Evolutionary conservation across 1,140 invertebrate genomes (phyloP).

Genomic region (Bombus confusus): DNA sequence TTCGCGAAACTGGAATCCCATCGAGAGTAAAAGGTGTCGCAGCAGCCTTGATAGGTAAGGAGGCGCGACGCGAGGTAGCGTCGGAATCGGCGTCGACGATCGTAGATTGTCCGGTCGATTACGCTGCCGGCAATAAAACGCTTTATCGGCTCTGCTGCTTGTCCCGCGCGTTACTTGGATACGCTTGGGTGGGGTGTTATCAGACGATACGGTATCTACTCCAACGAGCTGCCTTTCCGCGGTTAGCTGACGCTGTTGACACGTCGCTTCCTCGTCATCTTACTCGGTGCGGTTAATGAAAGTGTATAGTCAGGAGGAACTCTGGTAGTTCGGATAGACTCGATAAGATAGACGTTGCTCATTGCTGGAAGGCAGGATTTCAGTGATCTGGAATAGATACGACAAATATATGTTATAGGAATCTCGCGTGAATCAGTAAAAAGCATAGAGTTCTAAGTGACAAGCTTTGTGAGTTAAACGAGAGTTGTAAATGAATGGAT

Average conservation of each 20-base stretch:
- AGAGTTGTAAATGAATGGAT: background rate
- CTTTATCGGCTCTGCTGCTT: constrained; percentile 30
- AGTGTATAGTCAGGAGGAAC: background rate
- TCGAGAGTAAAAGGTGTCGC: constrained; percentile 52
- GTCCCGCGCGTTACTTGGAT: constrained; percentile 4
- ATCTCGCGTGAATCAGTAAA: background rate
- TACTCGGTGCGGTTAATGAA: background rate
- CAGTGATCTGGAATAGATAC: background rate
- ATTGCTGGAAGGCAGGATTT: background rate
- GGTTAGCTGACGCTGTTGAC: constrained; percentile 28
- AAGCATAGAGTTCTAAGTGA: background rate
- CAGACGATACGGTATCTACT: constrained; percentile 66
- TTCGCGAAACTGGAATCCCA: constrained; percentile 40
- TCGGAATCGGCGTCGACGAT: constrained; percentile 19
- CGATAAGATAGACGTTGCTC: background rate
- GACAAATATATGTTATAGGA: background rate
- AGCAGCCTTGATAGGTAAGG: constrained; percentile 7
- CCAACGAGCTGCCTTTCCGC: constrained; percentile 47
- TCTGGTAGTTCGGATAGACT: background rate
- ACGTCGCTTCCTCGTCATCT: constrained; percentile 17
- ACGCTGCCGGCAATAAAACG: constrained; percentile 39
- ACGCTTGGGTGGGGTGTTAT: constrained; percentile 60
- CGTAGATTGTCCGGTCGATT: constrained; percentile 24
- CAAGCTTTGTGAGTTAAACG: background rate
- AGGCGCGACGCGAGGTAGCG: background rate